Evolutionary conservation across 35 echinoderm and acorn worm genomes (phyloP).

Genomic region (Diadema setosum): DNA sequence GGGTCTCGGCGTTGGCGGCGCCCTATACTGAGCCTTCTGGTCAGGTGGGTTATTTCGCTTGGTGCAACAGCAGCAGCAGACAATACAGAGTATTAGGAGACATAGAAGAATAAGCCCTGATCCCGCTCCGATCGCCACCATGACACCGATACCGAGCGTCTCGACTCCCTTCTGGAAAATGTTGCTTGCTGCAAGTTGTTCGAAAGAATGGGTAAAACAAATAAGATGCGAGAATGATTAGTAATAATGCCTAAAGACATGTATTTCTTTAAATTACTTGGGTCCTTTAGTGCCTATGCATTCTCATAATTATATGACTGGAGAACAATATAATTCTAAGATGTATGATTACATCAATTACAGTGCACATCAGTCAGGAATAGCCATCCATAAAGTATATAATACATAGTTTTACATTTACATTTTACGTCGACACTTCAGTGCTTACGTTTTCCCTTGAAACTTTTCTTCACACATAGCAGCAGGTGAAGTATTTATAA

Average conservation of each 20-base stretch:
- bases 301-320: too few species aligned
- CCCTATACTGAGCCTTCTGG: conserved; percentile 64
- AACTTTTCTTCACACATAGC: too few species aligned
- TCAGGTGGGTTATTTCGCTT: conserved; percentile 56
- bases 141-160: conserved; percentile 44
- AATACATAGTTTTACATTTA: too few species aligned
- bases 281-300: too few species aligned
- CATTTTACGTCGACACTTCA: too few species aligned
- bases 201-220: background rate
- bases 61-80: conserved; percentile 77
- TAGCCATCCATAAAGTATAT: too few species aligned
- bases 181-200: background rate
- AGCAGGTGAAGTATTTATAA: too few species aligned
- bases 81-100: conserved; percentile 49
- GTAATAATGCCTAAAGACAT: background rate
- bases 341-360: too few species aligned
- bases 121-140: conserved; percentile 61
- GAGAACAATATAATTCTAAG: too few species aligned
- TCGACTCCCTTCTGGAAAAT: conserved; percentile 49
- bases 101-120: conserved; percentile 44
- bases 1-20: conserved; percentile 57
- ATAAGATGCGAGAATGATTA: background rate
- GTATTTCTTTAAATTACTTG: too few species aligned
- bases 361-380: too few species aligned
- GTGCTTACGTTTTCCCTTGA: too few species aligned